A percentile compares a stretch with the other conserved stretches of the same genome.
Conservation (phyloP, 1,140 invertebrate genomes). For the Microplitis demolitor region DNA sequence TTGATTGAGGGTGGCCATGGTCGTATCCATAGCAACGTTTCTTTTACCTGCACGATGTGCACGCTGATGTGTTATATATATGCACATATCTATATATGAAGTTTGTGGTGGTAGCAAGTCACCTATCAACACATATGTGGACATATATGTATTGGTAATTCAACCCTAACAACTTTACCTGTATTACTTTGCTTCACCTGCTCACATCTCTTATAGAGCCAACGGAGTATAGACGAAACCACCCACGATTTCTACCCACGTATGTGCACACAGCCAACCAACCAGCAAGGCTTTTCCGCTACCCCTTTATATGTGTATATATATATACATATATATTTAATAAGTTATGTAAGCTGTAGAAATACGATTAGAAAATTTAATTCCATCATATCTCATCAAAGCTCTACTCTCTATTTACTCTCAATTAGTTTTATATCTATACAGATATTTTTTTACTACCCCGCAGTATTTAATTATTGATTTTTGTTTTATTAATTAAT, state of each 20-base stretch:
- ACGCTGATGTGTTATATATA: constrained; percentile 1
- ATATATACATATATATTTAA: no score
- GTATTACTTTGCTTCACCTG: constrained; percentile 19
- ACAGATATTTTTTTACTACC: no score
- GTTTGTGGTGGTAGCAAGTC: no score
- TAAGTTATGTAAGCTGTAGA: no score
- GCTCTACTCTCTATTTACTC: background rate
- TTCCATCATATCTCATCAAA: background rate
- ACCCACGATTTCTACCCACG: constrained; percentile 21
- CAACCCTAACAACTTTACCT: constrained; percentile 12
- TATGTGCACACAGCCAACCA: background rate
- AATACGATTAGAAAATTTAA: no score
- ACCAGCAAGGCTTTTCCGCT: constrained; percentile 16
- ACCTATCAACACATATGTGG: background rate
- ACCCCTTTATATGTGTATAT: background rate
- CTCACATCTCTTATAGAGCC: constrained; percentile 17
- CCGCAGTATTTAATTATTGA: no score
- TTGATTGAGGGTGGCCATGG: constrained; percentile 57
- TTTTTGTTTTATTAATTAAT: no score
- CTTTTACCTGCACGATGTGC: constrained; percentile 46
- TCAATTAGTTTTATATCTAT: no score
- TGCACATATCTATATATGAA: no score
- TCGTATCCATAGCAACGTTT: constrained; percentile 55
- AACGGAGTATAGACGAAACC: constrained; percentile 12
- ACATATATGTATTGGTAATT: background rate